Evolutionary conservation across 2,888 invertebrate genomes (phyloP), one percentile per base, ranked within the genome.

Genomic region (Lasius platythorax): DNA sequence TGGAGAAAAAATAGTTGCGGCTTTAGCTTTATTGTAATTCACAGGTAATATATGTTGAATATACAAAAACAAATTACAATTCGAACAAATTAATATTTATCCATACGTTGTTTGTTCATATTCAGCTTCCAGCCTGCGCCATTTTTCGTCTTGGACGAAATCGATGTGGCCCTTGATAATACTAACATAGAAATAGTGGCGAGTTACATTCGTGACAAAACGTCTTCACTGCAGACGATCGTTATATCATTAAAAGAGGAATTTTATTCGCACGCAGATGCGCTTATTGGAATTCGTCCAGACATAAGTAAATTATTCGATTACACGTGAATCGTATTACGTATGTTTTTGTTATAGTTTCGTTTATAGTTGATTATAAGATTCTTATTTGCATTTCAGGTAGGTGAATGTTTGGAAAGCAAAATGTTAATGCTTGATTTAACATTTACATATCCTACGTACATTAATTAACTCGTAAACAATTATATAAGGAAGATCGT

Each of bases 141-240:
- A 18, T 99, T 99, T 96, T 99, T 99, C 96, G 98, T 99, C 30
- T 96, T 99, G 93, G 99, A 99, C 96, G 99, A 99, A 96, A 99
- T 99, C 88, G 99, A 99, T 96, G 99, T 99, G 50, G 99, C 99
- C 76, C 96, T 99, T 86, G 99, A 99, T 95, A 99, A 99, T 95
- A 99, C 99, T 9, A 99, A 99, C 95, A n/a, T n/a, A 95, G 98
- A 99, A 92, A 99, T 99, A 96, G 99, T 99, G 70, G 99, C 99
- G 9, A 98, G 98, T 85, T 99, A 99, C 95, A 99, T 99, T 95
- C 97, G 98, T 88, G 98, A 98, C 94, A 98, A 99, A 95, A 97
- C 98, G 74, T 97, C 97, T 91, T 97, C 97, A 78, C 96, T 99
- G 92, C 99, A 99, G 96, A 99, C 99, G 87, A 99, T 99, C 95